These are phyloP conservation scores for Drosophila dives DNA, from an alignment of 2,888 invertebrate genomes.

Conservation along the genomic window DNA sequence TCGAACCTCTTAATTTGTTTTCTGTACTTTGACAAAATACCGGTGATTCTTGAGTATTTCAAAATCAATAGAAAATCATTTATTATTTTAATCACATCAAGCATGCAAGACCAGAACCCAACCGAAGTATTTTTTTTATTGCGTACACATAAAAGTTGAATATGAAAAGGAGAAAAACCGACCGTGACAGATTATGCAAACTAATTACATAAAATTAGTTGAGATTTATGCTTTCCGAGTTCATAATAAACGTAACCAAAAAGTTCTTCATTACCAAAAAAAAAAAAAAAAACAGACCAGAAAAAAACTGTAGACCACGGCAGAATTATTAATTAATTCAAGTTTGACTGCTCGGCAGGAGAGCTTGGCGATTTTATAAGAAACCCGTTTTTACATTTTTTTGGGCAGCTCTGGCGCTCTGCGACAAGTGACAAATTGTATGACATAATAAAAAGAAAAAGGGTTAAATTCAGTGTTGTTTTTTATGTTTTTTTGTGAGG, in stretches of 20 bases:
- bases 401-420: constrained; percentile 45
- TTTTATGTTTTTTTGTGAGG: constrained; percentile 36
- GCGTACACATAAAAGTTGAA: constrained; percentile 39
- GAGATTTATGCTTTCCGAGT: constrained; percentile 68
- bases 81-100: constrained; percentile 70
- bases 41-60: constrained; percentile 45
- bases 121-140: constrained; percentile 54
- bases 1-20: constrained; percentile 2
- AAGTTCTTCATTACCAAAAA: constrained; percentile 33
- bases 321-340: constrained; percentile 75
- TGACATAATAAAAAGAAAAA: constrained; percentile 68
- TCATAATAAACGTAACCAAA: constrained; percentile 36
- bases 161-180: constrained; percentile 47
- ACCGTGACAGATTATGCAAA: constrained; percentile 78
- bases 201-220: constrained; percentile 79
- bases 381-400: constrained; percentile 44
- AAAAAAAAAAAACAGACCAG: constrained; percentile 15
- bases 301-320: constrained; percentile 31
- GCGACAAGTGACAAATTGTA: constrained; percentile 71
- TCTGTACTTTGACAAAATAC: constrained; percentile 62
- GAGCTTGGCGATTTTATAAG: constrained; percentile 24
- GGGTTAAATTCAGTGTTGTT: constrained; percentile 31
- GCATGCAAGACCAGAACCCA: constrained; percentile 55
- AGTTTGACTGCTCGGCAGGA: constrained; percentile 69
- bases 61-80: constrained; percentile 74